Percentiles rank a stretch among this genome's conserved stretches.
phyloP scores from a whole-genome alignment of 1,140 invertebrate species.

The Bemisia tabaci region DNA sequence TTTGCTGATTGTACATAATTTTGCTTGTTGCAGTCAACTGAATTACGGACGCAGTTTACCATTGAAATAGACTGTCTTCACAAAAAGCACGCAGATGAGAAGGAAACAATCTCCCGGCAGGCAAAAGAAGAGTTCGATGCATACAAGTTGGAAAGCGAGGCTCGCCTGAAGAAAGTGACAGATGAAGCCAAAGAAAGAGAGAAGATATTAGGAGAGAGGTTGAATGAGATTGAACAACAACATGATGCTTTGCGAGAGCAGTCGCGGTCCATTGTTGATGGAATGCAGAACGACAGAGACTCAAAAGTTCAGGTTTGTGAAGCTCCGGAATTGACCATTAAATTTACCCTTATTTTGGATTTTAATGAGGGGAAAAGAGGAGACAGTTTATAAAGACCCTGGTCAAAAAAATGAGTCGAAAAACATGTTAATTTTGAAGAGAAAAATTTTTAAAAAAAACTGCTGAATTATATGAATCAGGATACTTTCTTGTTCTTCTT shows the following conservation, averaged over 20 bases:
- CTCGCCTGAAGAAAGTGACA: constrained; percentile 9
- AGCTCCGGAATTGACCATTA: no score
- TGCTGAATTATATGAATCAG: no score
- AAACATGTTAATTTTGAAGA: no score
- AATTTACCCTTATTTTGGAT: constrained; percentile 24
- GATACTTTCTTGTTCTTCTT: no score
- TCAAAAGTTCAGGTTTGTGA: constrained; percentile 24
- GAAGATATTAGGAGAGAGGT: constrained; percentile 24
- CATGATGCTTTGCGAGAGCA: constrained; percentile 27
- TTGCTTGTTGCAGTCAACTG: constrained; percentile 12
- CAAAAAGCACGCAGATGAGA: constrained; percentile 2
- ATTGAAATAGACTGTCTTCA: constrained; percentile 12
- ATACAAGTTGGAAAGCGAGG: constrained; percentile 13
- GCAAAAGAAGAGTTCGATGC: constrained; percentile 8
- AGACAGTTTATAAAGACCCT: no score
- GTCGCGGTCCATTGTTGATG: constrained; percentile 21
- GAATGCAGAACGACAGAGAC: constrained; percentile 25
- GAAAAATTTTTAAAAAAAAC: no score
- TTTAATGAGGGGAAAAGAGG: no score
- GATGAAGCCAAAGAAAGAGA: constrained; percentile 24
- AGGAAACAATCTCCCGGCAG: not conserved
- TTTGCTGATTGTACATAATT: no score
- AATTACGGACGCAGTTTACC: constrained; percentile 12
- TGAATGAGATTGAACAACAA: constrained; percentile 22
- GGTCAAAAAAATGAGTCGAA: no score